Evolutionary conservation across 2,888 invertebrate species (phyloP).

Genomic region (Papilio demoleus): DNA sequence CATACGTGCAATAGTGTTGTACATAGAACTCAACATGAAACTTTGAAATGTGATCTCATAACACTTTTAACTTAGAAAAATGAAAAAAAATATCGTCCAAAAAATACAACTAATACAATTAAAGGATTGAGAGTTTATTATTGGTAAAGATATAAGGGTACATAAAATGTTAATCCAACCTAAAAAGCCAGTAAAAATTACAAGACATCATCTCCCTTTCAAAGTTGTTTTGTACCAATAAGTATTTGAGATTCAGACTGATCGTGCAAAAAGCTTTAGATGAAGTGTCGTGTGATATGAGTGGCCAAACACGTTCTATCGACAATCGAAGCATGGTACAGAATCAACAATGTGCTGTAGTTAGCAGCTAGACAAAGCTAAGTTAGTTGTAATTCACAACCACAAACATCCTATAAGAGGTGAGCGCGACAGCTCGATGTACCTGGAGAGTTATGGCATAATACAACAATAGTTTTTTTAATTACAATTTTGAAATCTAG

Average conservation of each 20-base stretch:
- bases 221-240: not conserved
- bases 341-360: constrained; percentile 65
- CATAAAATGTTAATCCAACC: too few species aligned
- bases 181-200: too few species aligned
- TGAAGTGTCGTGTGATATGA: constrained; percentile 20
- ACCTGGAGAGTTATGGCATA: constrained; percentile 50
- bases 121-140: too few species aligned
- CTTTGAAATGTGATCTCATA: not conserved
- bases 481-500: too few species aligned
- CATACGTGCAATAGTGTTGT: constrained; percentile 37
- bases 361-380: constrained; percentile 52
- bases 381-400: constrained; percentile 73
- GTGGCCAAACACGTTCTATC: constrained; percentile 49
- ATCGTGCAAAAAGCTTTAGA: not conserved
- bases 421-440: constrained; percentile 53
- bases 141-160: too few species aligned
- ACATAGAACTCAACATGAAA: constrained; percentile 51
- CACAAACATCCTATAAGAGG: constrained; percentile 60
- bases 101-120: too few species aligned
- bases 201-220: not conserved
- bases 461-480: constrained; percentile 42
- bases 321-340: constrained; percentile 57
- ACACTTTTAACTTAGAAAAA: too few species aligned
- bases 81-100: too few species aligned
- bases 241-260: not conserved